phyloP scores from a whole-genome alignment of 2,113 vertebrate species.

The Dasyornis broadbenti region DNA sequence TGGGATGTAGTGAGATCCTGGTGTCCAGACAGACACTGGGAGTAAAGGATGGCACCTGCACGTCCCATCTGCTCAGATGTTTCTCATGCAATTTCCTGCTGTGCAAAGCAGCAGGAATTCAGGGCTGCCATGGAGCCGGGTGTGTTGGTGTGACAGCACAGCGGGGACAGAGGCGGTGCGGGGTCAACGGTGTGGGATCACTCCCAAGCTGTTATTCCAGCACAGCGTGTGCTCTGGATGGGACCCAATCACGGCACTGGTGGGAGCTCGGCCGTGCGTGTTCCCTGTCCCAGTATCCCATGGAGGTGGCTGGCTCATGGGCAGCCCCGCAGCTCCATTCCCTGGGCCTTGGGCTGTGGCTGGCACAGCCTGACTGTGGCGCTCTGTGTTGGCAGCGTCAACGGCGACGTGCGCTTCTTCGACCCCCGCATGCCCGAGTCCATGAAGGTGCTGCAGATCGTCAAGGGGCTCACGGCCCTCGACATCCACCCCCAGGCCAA shows the following conservation, averaged over 20 bases:
- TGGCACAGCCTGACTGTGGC: not conserved
- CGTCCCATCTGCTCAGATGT: not conserved
- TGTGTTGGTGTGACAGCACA: not conserved
- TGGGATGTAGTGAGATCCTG: rapidly evolving
- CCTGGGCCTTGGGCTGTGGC: rapidly evolving
- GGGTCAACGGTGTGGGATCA: not conserved
- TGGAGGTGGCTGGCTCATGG: rapidly evolving
- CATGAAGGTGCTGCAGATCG: conserved; percentile 89
- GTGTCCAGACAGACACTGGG: not conserved
- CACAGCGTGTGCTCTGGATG: rapidly evolving
- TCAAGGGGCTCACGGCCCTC: conserved; percentile 91
- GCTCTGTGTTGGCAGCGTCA: conserved; percentile 76
- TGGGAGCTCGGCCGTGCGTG: rapidly evolving
- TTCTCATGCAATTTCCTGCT: not conserved
- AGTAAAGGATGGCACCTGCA: not conserved
- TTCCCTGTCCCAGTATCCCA: rapidly evolving
- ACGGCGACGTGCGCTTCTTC: conserved; percentile 93
- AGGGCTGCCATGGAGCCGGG: not conserved
- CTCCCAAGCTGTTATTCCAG: not conserved
- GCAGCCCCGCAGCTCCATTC: rapidly evolving
- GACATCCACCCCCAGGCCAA: conserved; percentile 97
- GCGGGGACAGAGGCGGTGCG: not conserved
- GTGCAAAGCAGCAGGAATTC: not conserved
- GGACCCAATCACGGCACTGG: rapidly evolving
- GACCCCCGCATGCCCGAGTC: conserved; percentile 89